Evolutionary conservation across 2,797 vertebrate genomes (phyloP), one percentile per base, ranked within the genome.

Genomic region (Apogon talboti): DNA sequence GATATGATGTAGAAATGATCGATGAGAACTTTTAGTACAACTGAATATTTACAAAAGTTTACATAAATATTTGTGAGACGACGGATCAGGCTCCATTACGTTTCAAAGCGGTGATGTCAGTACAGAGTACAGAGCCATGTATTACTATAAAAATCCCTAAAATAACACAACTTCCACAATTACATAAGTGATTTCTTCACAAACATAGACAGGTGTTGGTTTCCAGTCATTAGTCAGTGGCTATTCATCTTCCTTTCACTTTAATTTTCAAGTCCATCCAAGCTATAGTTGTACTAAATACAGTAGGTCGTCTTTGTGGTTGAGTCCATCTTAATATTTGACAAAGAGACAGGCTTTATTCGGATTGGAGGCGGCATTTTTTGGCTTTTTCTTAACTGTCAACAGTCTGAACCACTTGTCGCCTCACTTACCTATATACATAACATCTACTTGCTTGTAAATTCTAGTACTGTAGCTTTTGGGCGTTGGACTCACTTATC

Each of bases 41-140:
- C 24, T 58, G n/a, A 48, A 56, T 46, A 52, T 56, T 58, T 71
- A 47, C 24, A 49, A 41, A 16, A 35, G 19, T 28, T 74, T 50
- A 57, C 42, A 65, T 62, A 65, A 68, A 82, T 64, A 72, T 74
- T 68, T 77, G 14, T 60, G 19, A 57, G 51, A 68, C 24, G 37
- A 49, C 51, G 14, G n/a, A 60, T 66, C 50, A 54, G 10, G 16
- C 16, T 42, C 64, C n/a, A 53, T 56, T 37, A 10, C 2, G 50
- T 37, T 37, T 63, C 18, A 53, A 63, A 63, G 21, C 28, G 4
- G 3, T 48, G 35, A 52, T 47, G 28, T 44, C 15, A 48, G 21
- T 14, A 45, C 7, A 0, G 3, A 50, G 5, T 11, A 45, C 7
- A 16, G 21, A 44, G 48, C 12, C 33, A 28, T n/a, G 48, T 52